Percentiles rank a stretch among this genome's conserved stretches.
Conservation (phyloP, 2,797 vertebrate species). For the Sphenodon punctatus region DNA sequence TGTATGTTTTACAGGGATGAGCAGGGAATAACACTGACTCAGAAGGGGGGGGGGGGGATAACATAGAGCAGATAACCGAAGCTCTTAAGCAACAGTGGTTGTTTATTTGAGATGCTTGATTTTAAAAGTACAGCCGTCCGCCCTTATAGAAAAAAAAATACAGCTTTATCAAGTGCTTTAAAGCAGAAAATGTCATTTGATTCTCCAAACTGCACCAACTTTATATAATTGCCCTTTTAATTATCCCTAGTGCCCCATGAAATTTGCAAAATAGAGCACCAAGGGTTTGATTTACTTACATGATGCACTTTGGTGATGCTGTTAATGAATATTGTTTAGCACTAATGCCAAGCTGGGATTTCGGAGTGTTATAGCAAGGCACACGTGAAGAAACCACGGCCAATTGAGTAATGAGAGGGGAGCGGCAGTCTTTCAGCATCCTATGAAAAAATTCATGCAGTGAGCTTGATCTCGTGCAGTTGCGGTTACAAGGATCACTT, state of each 20-base stretch:
- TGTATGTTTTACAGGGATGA: conserved; percentile 44
- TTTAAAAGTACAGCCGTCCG: conserved; percentile 64
- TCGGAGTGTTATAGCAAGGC: conserved; percentile 61
- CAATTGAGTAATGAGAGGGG: conserved; percentile 16
- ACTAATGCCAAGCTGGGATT: conserved; percentile 69
- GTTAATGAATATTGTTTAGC: conserved; percentile 82
- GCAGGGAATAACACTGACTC: conserved; percentile 23
- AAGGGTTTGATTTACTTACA: conserved; percentile 83
- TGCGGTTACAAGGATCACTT: conserved; percentile 25
- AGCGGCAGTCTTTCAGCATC: conserved; percentile 31
- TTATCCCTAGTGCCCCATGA: conserved; percentile 86
- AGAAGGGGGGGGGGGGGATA: background rate
- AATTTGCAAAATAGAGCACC: conserved; percentile 84
- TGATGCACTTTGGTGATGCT: conserved; percentile 79
- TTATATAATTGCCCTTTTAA: conserved; percentile 87
- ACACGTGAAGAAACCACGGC: background rate
- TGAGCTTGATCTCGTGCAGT: conserved; percentile 2
- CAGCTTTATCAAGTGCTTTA: conserved; percentile 78
- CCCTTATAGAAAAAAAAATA: conserved; percentile 68
- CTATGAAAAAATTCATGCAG: background rate
- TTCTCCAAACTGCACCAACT: conserved; percentile 83
- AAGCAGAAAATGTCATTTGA: conserved; percentile 86
- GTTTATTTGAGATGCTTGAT: conserved; percentile 71
- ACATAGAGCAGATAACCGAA: conserved; percentile 1
- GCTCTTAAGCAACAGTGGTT: conserved; percentile 59